Conservation (phyloP, 2,113 vertebrate species). For the Rhipidura dahli region DNA sequence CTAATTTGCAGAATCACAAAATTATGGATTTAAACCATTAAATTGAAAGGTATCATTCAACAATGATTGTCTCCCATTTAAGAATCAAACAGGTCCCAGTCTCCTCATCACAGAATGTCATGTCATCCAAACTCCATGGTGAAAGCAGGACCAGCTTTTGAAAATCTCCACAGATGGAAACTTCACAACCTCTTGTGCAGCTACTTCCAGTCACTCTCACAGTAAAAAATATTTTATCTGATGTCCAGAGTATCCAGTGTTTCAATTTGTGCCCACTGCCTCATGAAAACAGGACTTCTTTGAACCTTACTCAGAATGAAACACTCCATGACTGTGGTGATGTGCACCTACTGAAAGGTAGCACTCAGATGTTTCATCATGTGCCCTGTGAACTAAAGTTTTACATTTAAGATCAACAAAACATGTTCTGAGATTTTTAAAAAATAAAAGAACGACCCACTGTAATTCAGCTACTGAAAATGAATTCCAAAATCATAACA, state of each 20-base stretch:
- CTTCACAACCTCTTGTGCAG: neutral
- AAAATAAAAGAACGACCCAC: neutral
- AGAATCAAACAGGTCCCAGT: neutral
- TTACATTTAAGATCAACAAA: neutral
- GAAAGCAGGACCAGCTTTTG: neutral
- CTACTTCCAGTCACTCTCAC: neutral
- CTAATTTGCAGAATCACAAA: neutral
- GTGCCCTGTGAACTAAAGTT: neutral
- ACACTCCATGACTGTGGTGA: neutral
- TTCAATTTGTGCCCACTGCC: neutral
- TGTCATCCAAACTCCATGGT: rapidly evolving
- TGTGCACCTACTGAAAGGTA: neutral
- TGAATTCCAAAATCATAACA: neutral
- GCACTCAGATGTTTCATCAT: neutral
- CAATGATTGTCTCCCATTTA: neutral
- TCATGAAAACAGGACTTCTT: neutral
- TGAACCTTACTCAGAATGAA: neutral
- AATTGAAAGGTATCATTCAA: neutral
- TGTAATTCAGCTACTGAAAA: neutral
- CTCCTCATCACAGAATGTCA: neutral
- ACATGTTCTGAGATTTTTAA: rapidly evolving
- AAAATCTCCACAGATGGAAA: neutral
- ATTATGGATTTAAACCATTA: neutral
- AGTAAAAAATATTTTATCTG: neutral
- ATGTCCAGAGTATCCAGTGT: neutral